Base-by-base conservation (phyloP, 2,888 invertebrate genomes). In the Chymomyza fuscimana region DNA sequence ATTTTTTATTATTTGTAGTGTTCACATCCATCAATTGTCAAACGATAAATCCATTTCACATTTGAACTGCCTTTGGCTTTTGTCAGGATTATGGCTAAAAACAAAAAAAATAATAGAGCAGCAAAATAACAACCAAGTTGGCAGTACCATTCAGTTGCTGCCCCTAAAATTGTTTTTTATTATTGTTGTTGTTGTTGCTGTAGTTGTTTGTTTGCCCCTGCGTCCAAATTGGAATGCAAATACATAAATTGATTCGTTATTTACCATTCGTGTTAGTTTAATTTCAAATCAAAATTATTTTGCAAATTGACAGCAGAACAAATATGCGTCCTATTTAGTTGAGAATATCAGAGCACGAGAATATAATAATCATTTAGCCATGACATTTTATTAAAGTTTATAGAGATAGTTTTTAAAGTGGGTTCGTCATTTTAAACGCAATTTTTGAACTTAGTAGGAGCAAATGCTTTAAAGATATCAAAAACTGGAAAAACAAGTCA, bases 181-280 rank as follows among this genome's bases (percentile, higher is more conserved):
- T 29, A 10, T n/a, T 54, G 25, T 10, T 10, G 16, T 65, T 59
- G 46, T 6, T 36, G 22, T 65, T 59, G 46, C 51, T 22, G 25
- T 25, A 25, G 25, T 25, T 25, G 25, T 25, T 25, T 25, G 25
- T 25, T 25, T 25, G 25, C 25, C 25, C 3, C 25, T 25, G 58
- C 58, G 1, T 67, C 66, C 78, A 80, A 80, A 79, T 81, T 83
- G 80, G 74, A 79, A 77, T 72, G 76, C 74, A 86, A 84, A 84
- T 82, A 86, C 84, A 84, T 80, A 79, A 84, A 86, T 84, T 84
- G 82, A 86, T 86, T 86, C 80, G 84, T 84, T 86, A 80, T 86
- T 86, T 84, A 73, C 81, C 69, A 73, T 80, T 84, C 84, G 79
- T 84, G 83, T 79, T 84, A 82, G 80, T 80, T 73, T 74, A 76